Base-by-base conservation (phyloP, 2,113 vertebrate genomes). In the Turnix velox region DNA sequence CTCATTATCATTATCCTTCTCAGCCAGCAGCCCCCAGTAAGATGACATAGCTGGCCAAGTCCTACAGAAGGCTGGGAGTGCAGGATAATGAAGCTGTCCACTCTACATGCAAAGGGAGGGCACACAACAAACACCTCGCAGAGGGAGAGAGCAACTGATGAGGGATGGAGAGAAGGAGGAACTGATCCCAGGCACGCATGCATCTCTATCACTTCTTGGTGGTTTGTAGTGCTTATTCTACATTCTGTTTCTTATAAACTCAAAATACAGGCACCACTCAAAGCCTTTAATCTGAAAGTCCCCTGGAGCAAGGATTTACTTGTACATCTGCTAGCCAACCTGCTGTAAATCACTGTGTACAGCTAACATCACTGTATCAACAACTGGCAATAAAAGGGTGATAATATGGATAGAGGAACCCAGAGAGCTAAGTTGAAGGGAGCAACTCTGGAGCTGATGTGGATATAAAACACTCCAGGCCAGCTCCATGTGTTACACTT, bases 1-100 rank as follows among this genome's bases (percentile, higher is more conserved):
- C 96, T 96, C 94, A 77, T 95, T 82, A 76, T 65, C 90, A 66
- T 85, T 94, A 84, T 92, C 62, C 72, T 80, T 92, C 86, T 87
- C 88, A 83, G 89, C 40, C 35, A 88, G 86, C 37, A 73, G 51
- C 51, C 46, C 80, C 91, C 63, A 40, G 51, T 30, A 79, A 87
- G 71, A 65, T 55, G 61, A 67, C 0, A 1, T 19, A 77, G 61
- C n/a, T 77, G 62, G 94, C 95, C 58, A 82, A 51, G 49, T 25
- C 45, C 76, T 89, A 15, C 2, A 20, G 71, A 35, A 61, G 72
- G 17, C 17, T 45, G 58, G 22, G 33, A 8, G 13, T 9, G 7
- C 30, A 33, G 40, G 73, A 78, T 87, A 89, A 95, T 77, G 63
- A 79, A 87, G 80, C 83, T 77, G 45, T 30, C 69, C 72, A 65